Percentiles rank a stretch among this genome's conserved stretches.
Conservation (phyloP, 2,113 vertebrate genomes). For the Phalacrocorax brasilianus region DNA sequence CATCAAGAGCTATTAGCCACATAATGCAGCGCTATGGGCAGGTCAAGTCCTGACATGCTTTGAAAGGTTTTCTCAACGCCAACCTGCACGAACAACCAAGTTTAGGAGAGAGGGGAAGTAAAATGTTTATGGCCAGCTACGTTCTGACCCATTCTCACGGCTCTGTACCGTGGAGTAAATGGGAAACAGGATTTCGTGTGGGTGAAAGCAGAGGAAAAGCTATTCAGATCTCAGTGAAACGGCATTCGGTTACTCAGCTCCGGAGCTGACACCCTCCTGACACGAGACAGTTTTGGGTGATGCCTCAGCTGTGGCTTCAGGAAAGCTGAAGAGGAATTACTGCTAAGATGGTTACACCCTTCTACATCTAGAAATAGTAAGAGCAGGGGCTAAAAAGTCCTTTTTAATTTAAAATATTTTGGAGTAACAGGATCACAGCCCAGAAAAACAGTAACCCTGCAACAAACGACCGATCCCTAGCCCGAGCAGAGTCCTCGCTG, state of each 20-base stretch:
- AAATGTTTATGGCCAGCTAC: accelerated
- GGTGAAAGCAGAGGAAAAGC: background rate
- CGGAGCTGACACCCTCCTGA: background rate
- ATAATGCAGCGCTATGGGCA: accelerated
- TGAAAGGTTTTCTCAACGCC: background rate
- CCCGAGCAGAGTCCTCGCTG: background rate
- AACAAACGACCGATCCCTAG: background rate
- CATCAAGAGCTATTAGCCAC: background rate
- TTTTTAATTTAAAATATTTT: background rate
- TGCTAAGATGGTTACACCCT: background rate
- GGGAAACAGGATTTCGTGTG: background rate
- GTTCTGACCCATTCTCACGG: background rate
- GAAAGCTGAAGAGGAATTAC: background rate
- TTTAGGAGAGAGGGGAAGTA: background rate
- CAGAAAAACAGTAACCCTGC: background rate
- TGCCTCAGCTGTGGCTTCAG: background rate
- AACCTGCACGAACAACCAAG: accelerated
- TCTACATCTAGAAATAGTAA: background rate
- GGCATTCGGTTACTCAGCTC: background rate
- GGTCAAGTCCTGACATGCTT: background rate
- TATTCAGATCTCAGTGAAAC: background rate
- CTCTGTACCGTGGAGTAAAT: background rate
- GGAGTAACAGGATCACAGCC: background rate
- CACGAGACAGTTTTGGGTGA: background rate
- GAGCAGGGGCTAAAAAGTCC: background rate